Evolutionary conservation across 2,888 invertebrate species (phyloP).

Genomic region (Mactromeris polynyma): DNA sequence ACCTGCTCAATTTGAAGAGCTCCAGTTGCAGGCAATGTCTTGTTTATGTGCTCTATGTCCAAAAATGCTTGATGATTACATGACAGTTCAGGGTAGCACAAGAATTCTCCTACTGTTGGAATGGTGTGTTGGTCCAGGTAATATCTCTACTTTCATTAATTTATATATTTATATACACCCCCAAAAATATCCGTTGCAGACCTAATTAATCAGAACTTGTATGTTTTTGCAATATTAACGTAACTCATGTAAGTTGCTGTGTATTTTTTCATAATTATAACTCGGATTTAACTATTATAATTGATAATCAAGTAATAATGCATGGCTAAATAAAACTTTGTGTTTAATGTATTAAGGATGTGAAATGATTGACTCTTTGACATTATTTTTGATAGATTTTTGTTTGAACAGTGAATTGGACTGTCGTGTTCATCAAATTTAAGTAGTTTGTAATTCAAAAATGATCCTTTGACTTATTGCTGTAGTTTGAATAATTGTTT

Average conservation of each 20-base stretch:
- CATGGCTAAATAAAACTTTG: neutral
- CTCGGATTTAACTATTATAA: neutral
- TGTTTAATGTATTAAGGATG: no score
- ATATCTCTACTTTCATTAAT: neutral
- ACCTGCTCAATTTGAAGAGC: conserved; percentile 87
- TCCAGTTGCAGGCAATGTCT: conserved; percentile 86
- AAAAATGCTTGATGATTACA: conserved; percentile 86
- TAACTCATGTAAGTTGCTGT: neutral
- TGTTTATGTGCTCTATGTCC: conserved; percentile 86
- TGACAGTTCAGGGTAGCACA: conserved; percentile 86
- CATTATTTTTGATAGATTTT: no score
- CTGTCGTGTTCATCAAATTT: no score
- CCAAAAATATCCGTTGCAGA: neutral
- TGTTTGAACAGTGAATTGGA: no score
- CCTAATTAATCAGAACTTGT: neutral
- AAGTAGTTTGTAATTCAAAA: no score
- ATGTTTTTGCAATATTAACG: neutral
- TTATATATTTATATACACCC: neutral
- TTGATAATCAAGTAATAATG: neutral
- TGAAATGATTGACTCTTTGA: no score
- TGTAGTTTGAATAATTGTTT: no score
- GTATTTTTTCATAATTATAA: neutral
- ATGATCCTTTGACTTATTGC: no score
- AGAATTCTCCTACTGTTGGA: conserved; percentile 85
- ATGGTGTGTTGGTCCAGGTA: conserved; percentile 86